phyloP scores from a whole-genome alignment of 2,888 invertebrate genomes.

The Nemapogon koenigi region DNA sequence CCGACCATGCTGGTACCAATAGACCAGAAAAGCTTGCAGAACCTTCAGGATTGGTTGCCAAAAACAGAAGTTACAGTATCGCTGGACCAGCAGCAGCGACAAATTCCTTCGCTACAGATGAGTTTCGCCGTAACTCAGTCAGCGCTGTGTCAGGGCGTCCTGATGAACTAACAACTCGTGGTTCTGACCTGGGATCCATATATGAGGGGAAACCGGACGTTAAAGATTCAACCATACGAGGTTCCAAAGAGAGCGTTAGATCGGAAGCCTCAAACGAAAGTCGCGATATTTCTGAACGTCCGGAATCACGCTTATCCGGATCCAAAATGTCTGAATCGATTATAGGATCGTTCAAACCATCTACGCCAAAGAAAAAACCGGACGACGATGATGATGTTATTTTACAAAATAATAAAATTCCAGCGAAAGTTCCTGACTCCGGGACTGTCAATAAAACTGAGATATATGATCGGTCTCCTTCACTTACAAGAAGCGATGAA shows the following conservation, averaged over 20 bases:
- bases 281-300: constrained; percentile 38
- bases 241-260: constrained; percentile 46
- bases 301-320: constrained; percentile 51
- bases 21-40: constrained; percentile 45
- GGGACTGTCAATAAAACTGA: constrained; percentile 34
- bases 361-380: constrained; percentile 35
- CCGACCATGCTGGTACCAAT: constrained; percentile 35
- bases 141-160: constrained; percentile 50
- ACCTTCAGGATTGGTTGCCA: constrained; percentile 39
- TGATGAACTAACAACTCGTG: constrained; percentile 41
- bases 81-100: constrained; percentile 55
- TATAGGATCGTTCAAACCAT: constrained; percentile 43
- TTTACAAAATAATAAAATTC: constrained; percentile 31
- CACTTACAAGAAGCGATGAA: constrained; percentile 54
- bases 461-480: constrained; percentile 51
- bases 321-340: constrained; percentile 59
- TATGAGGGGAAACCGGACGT: constrained; percentile 51
- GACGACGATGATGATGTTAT: constrained; percentile 57
- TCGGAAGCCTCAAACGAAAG: constrained; percentile 38
- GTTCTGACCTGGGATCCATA: constrained; percentile 49
- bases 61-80: constrained; percentile 61
- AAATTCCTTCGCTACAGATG: constrained; percentile 47
- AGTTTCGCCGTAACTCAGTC: constrained; percentile 57
- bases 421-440: constrained; percentile 23
- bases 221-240: constrained; percentile 41